Percentiles rank a stretch among this genome's conserved stretches.
These are phyloP conservation scores for Talpa occidentalis DNA, from an alignment of 2,113 vertebrate species.

Conservation along the genomic window DNA sequence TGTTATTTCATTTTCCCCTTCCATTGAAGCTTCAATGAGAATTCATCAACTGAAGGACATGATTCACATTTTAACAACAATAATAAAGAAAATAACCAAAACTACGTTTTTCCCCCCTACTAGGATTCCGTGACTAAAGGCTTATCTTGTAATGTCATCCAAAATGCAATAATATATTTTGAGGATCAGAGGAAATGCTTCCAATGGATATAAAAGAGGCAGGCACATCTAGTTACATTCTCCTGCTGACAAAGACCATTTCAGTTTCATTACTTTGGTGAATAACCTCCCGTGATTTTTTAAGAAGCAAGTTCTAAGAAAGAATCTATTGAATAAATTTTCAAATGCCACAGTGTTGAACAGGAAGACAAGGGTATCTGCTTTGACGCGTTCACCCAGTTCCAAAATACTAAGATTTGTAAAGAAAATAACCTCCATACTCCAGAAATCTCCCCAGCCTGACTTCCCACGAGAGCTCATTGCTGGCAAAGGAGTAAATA, in stretches of 20 bases:
- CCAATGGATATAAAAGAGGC: constrained; percentile 53
- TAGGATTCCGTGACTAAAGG: constrained; percentile 63
- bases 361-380: not conserved
- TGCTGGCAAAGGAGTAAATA: too few species aligned
- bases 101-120: constrained; percentile 58
- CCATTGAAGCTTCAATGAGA: constrained; percentile 86
- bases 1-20: constrained; percentile 85
- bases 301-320: constrained; percentile 58
- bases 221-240: constrained; percentile 55
- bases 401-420: not conserved
- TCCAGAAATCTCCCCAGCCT: not conserved
- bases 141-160: constrained; percentile 69
- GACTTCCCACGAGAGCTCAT: not conserved
- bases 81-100: constrained; percentile 76
- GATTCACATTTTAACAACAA: constrained; percentile 84
- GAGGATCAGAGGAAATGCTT: constrained; percentile 66
- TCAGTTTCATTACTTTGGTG: constrained; percentile 70
- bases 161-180: constrained; percentile 63
- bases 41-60: constrained; percentile 84
- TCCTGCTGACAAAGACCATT: constrained; percentile 73
- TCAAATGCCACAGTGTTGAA: not conserved
- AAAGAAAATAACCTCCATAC: not conserved
- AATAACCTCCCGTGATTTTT: constrained; percentile 59
- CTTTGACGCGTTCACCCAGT: not conserved
- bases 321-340: constrained; percentile 3